These are phyloP conservation scores for Bufo gargarizans DNA, from an alignment of 2,113 vertebrate genomes.

Conservation along the genomic window DNA sequence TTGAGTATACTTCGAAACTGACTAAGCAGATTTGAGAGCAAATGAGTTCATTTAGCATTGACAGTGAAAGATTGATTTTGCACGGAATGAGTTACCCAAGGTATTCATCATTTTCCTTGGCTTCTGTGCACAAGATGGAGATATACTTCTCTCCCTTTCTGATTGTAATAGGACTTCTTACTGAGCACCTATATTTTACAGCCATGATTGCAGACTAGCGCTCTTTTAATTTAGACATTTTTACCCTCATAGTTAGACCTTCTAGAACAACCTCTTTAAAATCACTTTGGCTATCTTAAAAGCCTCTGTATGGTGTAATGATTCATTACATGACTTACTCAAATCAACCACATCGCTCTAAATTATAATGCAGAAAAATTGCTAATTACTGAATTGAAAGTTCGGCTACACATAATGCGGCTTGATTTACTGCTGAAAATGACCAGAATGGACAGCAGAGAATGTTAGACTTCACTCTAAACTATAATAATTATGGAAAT, in stretches of 20 bases:
- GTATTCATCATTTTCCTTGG: conserved; percentile 81
- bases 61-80: conserved; percentile 91
- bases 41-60: conserved; percentile 97
- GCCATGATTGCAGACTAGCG: conserved; percentile 79
- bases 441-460: conserved; percentile 56
- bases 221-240: conserved; percentile 83
- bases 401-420: conserved; percentile 72
- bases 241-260: conserved; percentile 77
- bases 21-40: conserved; percentile 92
- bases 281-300: conserved; percentile 70
- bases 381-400: conserved; percentile 80
- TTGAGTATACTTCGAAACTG: conserved; percentile 89
- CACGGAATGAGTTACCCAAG: conserved; percentile 79
- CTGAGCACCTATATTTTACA: conserved; percentile 81
- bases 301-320: conserved; percentile 79
- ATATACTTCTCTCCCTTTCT: conserved; percentile 76
- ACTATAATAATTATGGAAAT: conserved; percentile 41
- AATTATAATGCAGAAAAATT: conserved; percentile 80
- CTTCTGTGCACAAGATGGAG: conserved; percentile 73
- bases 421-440: conserved; percentile 77
- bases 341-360: conserved; percentile 75
- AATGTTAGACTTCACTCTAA: conserved; percentile 16
- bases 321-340: conserved; percentile 77
- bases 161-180: conserved; percentile 83
- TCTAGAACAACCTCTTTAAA: conserved; percentile 83